Evolutionary conservation across 2,888 invertebrate genomes (phyloP), one percentile per base, ranked within the genome.

Genomic region (Phyllotreta cruciferae): DNA sequence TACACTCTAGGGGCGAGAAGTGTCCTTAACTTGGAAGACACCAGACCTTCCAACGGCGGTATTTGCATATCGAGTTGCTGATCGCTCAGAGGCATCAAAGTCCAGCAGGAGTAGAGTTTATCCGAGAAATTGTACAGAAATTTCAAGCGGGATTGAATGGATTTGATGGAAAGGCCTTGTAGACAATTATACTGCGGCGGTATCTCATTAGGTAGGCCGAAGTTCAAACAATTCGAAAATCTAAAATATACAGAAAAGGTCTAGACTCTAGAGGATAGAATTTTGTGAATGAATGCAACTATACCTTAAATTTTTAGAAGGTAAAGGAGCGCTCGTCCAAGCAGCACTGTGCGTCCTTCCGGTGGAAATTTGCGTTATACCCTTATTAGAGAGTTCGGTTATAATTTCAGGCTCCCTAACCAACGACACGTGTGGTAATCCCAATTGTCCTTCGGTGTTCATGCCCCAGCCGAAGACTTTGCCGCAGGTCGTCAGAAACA

Each of bases 391-490:
- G 3, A 88, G 77, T 34, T 81, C 80, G 1, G 82, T 73, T 24
- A 88, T 82, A 7, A 85, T 76, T 73, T 84, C 83, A 0, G 88
- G 87, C 70, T 86, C 86, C 66, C 84, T 78, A 0, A 86, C 83
- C 13, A 84, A 77, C n/a, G 83, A 79, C 0, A 84, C 83, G 71
- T 85, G 85, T 0, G 85, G 84, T 0, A 87, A 75, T 0, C 87
- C 88, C 2, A 88, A 79, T 73, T 88, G 87, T 4, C 86, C 86
- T 73, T 88, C 87, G 41, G 83, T 82, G 76, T 88, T 88, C 78
- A 83, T 83, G n/a, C 88, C 88, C 87, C 87, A 87, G 0, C 83
- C 86, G 74, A 83, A 85, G 1, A 87, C 85, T 72, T 85, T 84
- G 5, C 86, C 85, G 60, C 82, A 81, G n/a, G 80, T 77, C 4